These are phyloP conservation scores for Passer domesticus DNA, from an alignment of 2,113 vertebrate genomes.

Conservation along the genomic window DNA sequence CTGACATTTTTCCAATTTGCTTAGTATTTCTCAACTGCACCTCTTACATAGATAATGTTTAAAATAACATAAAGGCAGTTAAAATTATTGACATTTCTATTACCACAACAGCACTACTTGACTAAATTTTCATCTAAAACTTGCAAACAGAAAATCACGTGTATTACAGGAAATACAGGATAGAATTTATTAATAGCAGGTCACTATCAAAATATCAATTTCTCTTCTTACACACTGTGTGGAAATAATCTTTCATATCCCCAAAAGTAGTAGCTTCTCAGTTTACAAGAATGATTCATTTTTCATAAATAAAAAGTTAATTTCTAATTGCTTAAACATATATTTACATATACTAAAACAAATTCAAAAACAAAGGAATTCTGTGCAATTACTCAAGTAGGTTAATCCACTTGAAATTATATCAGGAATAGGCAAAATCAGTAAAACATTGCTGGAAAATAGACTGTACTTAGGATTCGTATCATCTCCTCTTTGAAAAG, in stretches of 20 bases:
- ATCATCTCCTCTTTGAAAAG: not conserved
- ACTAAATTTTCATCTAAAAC: not conserved
- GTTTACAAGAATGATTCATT: not conserved
- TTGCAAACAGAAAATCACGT: not conserved
- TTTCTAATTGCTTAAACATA: not conserved
- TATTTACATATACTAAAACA: not conserved
- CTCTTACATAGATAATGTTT: not conserved
- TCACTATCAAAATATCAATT: not conserved
- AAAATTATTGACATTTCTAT: not conserved
- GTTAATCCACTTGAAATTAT: not conserved
- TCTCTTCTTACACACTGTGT: not conserved
- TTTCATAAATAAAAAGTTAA: not conserved
- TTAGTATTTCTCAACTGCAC: not conserved
- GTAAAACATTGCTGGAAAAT: not conserved
- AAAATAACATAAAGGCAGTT: not conserved
- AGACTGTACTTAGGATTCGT: not conserved
- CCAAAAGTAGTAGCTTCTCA: not conserved
- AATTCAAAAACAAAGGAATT: not conserved
- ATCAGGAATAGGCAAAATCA: not conserved
- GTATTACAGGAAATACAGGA: not conserved
- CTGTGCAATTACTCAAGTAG: not conserved
- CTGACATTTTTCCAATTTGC: not conserved
- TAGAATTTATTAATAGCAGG: not conserved
- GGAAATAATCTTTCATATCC: not conserved
- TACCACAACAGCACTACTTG: not conserved